Conservation (phyloP, 1,140 invertebrate genomes). For the Drosophila kohkoa region DNA sequence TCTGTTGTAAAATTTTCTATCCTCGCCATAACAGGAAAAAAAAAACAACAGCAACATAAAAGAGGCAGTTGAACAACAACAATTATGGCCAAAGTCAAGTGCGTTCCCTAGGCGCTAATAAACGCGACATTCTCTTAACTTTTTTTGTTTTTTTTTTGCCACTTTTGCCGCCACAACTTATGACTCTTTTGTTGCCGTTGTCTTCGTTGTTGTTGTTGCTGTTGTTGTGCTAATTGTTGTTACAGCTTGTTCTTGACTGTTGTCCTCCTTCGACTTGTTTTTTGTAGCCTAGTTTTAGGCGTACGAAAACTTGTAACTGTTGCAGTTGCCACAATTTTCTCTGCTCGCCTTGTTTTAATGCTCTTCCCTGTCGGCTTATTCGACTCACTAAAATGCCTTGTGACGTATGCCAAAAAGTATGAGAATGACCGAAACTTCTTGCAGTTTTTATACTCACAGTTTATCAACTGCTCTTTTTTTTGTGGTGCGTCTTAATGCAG, state of each 20-base stretch:
- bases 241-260: conserved; percentile 11
- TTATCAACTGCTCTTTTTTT: neutral
- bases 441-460: neutral
- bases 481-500: neutral
- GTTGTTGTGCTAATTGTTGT: conserved; percentile 15
- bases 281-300: conserved; percentile 66
- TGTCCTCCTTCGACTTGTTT: conserved; percentile 17
- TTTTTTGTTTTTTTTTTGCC: conserved; percentile 32
- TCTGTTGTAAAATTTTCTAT: conserved; percentile 26
- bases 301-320: conserved; percentile 52
- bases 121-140: conserved; percentile 40
- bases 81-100: conserved; percentile 43
- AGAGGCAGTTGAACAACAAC: conserved; percentile 20
- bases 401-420: neutral
- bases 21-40: neutral
- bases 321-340: conserved; percentile 35
- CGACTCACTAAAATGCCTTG: neutral
- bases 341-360: conserved; percentile 3
- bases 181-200: conserved; percentile 14
- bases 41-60: conserved; percentile 8
- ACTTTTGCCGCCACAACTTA: conserved; percentile 45
- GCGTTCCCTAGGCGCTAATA: conserved; percentile 59
- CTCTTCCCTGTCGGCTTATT: conserved; percentile 14
- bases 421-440: neutral
- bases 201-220: conserved; percentile 22